Evolutionary conservation across 1,140 invertebrate species (phyloP).

Genomic region (Trichogramma pretiosum): DNA sequence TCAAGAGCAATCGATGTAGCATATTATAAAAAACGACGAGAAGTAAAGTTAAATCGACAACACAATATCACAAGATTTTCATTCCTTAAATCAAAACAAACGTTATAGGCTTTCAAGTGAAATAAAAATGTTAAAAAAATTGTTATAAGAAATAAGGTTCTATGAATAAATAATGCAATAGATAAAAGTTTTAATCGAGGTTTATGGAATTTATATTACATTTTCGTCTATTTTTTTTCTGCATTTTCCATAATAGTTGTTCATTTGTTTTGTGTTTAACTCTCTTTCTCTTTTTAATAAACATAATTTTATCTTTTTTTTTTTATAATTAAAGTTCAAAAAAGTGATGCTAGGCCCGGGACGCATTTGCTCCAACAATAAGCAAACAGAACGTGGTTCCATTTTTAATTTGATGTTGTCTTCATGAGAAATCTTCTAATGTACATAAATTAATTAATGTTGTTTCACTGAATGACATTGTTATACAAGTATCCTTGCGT

Average conservation of each 20-base stretch:
- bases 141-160: slow-evolving; percentile 7
- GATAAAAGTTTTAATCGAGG: slow-evolving; percentile 21
- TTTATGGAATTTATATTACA: slow-evolving; percentile 45
- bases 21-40: no score
- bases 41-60: slow-evolving; percentile 2
- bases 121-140: no score
- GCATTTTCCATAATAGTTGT: no score
- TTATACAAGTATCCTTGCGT: slow-evolving; percentile 12
- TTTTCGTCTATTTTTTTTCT: slow-evolving; percentile 39
- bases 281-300: slow-evolving; percentile 18
- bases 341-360: slow-evolving; percentile 15
- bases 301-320: slow-evolving; percentile 16
- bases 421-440: slow-evolving; percentile 7
- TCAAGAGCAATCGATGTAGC: slow-evolving; percentile 21
- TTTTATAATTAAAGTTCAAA: slow-evolving; percentile 13
- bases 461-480: slow-evolving; percentile 1
- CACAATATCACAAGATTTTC: no score
- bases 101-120: no score
- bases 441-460: slow-evolving; percentile 13
- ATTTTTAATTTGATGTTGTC: slow-evolving; percentile 10
- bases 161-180: slow-evolving; percentile 15
- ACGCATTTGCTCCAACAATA: slow-evolving; percentile 15
- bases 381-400: no score
- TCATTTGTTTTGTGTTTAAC: slow-evolving; percentile 23
- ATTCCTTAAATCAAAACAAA: no score